These are phyloP conservation scores for Pimpla rufipes DNA, from an alignment of 2,888 invertebrate species.

Conservation along the genomic window DNA sequence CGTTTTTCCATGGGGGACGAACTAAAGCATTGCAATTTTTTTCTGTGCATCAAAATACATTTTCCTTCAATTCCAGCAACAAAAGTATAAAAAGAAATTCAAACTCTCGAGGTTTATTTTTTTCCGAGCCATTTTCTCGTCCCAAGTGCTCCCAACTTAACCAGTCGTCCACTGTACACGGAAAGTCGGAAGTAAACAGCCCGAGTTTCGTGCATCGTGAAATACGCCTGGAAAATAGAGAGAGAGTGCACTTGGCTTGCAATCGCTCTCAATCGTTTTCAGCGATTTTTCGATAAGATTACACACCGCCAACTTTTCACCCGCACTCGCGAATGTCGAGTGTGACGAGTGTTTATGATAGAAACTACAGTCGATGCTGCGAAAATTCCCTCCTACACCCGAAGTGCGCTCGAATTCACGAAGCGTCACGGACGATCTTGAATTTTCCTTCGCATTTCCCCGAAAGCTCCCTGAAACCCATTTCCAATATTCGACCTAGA, in stretches of 20 bases:
- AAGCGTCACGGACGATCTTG: not conserved
- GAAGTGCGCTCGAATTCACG: not conserved
- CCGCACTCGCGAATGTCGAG: not conserved
- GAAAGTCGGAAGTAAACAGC: constrained; percentile 75
- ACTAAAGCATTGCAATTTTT: too few relatives aligned
- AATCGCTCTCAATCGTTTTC: not conserved
- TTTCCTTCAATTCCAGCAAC: too few relatives aligned
- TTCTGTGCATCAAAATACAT: too few relatives aligned
- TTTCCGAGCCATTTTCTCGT: too few relatives aligned
- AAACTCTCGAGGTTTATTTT: too few relatives aligned
- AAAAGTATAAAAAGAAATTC: too few relatives aligned
- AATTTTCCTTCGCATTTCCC: not conserved
- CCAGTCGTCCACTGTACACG: constrained; percentile 69
- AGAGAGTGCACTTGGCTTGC: constrained; percentile 65
- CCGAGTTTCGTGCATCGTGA: constrained; percentile 47
- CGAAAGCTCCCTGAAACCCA: not conserved
- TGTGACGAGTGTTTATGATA: constrained; percentile 17
- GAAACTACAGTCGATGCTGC: not conserved
- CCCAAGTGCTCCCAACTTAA: not conserved
- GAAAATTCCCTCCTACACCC: not conserved
- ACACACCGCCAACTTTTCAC: constrained; percentile 8
- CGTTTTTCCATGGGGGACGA: too few relatives aligned
- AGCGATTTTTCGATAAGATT: not conserved
- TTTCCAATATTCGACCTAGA: not conserved
- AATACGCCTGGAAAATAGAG: constrained; percentile 60